These are phyloP conservation scores for Prunella himalayana DNA, from an alignment of 2,113 vertebrate genomes.

Conservation along the genomic window DNA sequence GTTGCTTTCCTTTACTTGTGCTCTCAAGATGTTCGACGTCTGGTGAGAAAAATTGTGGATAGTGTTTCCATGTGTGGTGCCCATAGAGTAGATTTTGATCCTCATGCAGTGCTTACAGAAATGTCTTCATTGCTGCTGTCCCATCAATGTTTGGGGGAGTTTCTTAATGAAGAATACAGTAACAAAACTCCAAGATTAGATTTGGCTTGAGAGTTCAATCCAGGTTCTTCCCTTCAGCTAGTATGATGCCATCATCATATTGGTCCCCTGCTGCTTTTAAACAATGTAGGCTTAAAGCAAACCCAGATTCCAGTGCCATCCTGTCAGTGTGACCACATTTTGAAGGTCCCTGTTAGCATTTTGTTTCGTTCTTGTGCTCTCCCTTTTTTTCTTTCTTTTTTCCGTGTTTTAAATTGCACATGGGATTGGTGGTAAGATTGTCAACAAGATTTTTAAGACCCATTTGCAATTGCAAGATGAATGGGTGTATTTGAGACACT, in stretches of 20 bases:
- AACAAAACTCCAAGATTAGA: constrained; percentile 30
- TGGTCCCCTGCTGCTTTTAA: constrained; percentile 27
- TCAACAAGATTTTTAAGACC: constrained; percentile 20
- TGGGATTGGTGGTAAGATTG: neutral
- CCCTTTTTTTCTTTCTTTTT: neutral
- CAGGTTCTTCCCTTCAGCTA: constrained; percentile 13
- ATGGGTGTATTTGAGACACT: neutral
- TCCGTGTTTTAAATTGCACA: neutral
- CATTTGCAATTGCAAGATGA: neutral
- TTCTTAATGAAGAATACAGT: neutral
- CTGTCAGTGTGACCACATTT: constrained; percentile 11
- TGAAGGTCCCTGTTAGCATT: constrained; percentile 1
- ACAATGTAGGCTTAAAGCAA: constrained; percentile 50
- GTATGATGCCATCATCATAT: constrained; percentile 52
- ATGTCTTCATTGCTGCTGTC: neutral
- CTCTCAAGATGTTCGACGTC: constrained; percentile 40
- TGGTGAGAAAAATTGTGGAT: constrained; percentile 22
- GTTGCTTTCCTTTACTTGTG: constrained; percentile 49
- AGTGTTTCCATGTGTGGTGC: constrained; percentile 38
- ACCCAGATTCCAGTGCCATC: constrained; percentile 35
- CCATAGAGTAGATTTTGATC: neutral
- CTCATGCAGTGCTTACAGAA: neutral
- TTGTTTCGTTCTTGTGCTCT: neutral
- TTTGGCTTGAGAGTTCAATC: constrained; percentile 47
- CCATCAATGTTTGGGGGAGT: neutral